Base-by-base conservation (phyloP, 2,888 invertebrate species). In the Lomographa bimaculata region DNA sequence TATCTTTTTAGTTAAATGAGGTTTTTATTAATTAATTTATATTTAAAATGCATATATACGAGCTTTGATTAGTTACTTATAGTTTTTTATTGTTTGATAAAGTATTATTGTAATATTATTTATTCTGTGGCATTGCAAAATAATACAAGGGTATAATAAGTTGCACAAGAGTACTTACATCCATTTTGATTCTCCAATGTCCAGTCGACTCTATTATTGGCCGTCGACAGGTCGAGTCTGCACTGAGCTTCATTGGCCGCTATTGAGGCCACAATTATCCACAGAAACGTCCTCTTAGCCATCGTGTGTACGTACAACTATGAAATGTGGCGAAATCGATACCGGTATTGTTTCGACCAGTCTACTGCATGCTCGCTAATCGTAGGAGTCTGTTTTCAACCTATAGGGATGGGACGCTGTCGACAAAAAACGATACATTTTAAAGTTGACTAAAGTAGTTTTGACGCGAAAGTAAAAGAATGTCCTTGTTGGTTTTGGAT, bases 111-210 rank as follows among this genome's bases (percentile, higher is more conserved):
- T n/a, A n/a, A n/a, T n/a, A n/a, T n/a, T n/a, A n/a, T n/a, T n/a
- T n/a, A n/a, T n/a, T n/a, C n/a, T n/a, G n/a, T n/a, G n/a, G n/a
- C n/a, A n/a, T n/a, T n/a, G n/a, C n/a, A n/a, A n/a, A n/a, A n/a
- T n/a, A n/a, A n/a, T n/a, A n/a, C n/a, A n/a, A n/a, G n/a, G n/a
- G n/a, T n/a, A n/a, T n/a, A n/a, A n/a, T n/a, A n/a, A n/a, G n/a
- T n/a, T n/a, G n/a, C n/a, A n/a, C 18, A 35, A 24, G 18, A 7
- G 18, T 43, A 84, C 89, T 87, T 64, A 89, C 89, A 71, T 62
- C 71, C 75, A 64, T 86, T 86, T 11, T 55, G 57, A 54, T 81
- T 89, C 36, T 65, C 60, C 37, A 86, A 65, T 9, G 54, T 75
- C 89, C 89, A 89, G 18, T 29, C 23, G 4, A 51, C 43, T 20